These are phyloP conservation scores for Chaenogobius annularis DNA, from an alignment of 2,113 vertebrate genomes.

Conservation along the genomic window DNA sequence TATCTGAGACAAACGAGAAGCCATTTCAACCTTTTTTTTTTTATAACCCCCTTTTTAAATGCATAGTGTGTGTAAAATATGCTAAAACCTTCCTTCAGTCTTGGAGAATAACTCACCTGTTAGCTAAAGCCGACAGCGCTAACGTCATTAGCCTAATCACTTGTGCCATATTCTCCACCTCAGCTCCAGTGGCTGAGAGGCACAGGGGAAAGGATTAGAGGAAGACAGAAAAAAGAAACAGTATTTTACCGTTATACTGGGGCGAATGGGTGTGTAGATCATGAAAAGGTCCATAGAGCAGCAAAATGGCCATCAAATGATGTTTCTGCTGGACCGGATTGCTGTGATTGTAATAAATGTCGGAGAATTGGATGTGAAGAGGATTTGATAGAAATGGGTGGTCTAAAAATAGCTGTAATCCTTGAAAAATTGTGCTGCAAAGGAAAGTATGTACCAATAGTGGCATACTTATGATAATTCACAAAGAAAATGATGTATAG, in stretches of 20 bases:
- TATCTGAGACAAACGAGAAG: neutral
- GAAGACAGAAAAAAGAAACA: neutral
- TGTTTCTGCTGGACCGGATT: neutral
- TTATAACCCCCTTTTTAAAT: neutral
- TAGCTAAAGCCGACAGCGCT: conserved; percentile 50
- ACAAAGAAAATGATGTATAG: too few species aligned
- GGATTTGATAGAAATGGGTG: neutral
- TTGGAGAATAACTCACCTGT: conserved; percentile 47
- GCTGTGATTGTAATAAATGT: neutral
- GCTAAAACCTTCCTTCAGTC: conserved; percentile 38
- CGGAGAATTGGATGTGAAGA: neutral
- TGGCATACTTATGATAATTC: too few species aligned
- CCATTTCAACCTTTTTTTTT: neutral
- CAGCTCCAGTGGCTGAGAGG: conserved; percentile 25
- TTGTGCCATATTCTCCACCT: conserved; percentile 47
- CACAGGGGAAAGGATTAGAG: neutral
- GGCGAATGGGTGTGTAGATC: neutral
- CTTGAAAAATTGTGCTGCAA: neutral
- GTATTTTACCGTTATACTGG: neutral
- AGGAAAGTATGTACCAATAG: neutral
- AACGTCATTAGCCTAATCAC: conserved; percentile 59
- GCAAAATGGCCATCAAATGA: neutral
- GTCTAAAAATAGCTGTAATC: conserved; percentile 1
- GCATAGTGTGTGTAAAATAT: neutral
- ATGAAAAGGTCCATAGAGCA: neutral